phyloP scores from a whole-genome alignment of 2,113 vertebrate genomes.

The Panurus biarmicus region DNA sequence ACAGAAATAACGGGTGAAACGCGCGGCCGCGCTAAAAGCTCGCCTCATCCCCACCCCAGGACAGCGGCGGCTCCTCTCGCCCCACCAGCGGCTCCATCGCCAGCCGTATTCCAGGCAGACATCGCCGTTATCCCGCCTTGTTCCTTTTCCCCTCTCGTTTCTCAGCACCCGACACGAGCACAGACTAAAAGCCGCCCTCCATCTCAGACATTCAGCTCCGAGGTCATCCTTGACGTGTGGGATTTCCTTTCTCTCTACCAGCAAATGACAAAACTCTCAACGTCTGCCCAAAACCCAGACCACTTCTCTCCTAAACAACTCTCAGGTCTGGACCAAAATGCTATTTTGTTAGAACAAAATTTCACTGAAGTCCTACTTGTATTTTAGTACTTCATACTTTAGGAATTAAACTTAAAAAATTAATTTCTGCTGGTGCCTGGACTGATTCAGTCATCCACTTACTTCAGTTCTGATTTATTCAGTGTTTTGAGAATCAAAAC shows the following conservation, averaged over 20 bases:
- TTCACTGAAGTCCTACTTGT: neutral
- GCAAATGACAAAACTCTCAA: neutral
- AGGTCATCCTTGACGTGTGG: neutral
- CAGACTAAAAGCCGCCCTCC: rapidly evolving
- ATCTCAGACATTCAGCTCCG: neutral
- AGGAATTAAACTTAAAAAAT: neutral
- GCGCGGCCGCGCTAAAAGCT: neutral
- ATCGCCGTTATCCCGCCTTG: rapidly evolving
- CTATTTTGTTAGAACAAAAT: neutral
- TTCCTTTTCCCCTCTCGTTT: too few species aligned
- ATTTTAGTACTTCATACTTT: neutral
- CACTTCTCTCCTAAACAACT: neutral
- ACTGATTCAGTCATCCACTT: neutral
- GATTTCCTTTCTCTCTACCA: neutral
- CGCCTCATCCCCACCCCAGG: rapidly evolving
- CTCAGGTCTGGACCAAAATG: neutral
- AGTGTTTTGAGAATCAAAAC: neutral
- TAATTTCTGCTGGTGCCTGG: neutral
- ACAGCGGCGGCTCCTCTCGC: neutral
- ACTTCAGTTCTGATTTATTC: neutral
- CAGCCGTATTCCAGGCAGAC: rapidly evolving
- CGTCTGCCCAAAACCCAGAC: neutral
- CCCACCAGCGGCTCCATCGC: rapidly evolving
- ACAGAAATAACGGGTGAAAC: neutral
- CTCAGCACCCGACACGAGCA: rapidly evolving